Evolutionary conservation across 2,888 invertebrate genomes (phyloP).

Genomic region (Conistra vaccinii): DNA sequence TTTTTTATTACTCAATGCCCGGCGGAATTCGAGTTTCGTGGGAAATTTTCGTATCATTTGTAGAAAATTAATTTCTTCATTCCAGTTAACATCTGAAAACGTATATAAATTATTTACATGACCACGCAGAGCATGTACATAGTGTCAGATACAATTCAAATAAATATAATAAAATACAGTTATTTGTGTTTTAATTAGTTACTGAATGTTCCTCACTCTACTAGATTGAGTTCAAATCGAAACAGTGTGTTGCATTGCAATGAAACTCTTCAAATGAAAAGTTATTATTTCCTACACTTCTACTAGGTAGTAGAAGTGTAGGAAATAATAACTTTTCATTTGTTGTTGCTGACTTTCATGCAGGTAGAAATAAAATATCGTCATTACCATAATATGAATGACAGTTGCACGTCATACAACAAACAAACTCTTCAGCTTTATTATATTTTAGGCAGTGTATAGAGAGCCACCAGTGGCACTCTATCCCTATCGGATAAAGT

Average conservation of each 20-base stretch:
- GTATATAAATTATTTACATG: slow-evolving; percentile 56
- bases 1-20: slow-evolving; percentile 73
- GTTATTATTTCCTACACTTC: no score
- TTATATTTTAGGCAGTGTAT: no score
- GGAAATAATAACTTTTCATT: no score
- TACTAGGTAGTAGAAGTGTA: no score
- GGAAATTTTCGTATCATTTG: slow-evolving; percentile 52
- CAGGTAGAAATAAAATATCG: no score
- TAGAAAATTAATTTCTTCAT: slow-evolving; percentile 61
- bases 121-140: slow-evolving; percentile 60
- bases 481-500: no score
- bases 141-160: slow-evolving; percentile 60
- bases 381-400: no score
- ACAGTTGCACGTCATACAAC: no score
- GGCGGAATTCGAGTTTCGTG: slow-evolving; percentile 49
- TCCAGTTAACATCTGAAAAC: slow-evolving; percentile 60
- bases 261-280: background rate
- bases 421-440: no score
- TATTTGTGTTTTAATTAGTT: slow-evolving; percentile 48
- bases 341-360: no score
- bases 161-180: slow-evolving; percentile 52
- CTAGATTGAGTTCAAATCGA: background rate
- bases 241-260: background rate
- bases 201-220: background rate
- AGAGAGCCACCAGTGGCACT: no score